Percentiles rank a stretch among this genome's conserved stretches.
Evolutionary conservation across 2,888 invertebrate species (phyloP).

Genomic region (Polyploca ridens): DNA sequence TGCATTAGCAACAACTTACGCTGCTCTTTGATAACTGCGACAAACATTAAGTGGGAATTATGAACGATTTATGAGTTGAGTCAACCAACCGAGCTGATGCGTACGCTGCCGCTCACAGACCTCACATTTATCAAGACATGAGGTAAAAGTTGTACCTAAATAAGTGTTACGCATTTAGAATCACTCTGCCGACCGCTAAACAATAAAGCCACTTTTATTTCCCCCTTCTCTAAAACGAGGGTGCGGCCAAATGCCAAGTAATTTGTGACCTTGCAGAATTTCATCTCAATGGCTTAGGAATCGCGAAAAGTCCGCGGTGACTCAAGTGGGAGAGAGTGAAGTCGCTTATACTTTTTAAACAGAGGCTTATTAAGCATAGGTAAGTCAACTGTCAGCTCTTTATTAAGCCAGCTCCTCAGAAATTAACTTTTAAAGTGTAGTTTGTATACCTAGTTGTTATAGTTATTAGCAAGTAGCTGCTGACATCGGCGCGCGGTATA

Average conservation of each 20-base stretch:
- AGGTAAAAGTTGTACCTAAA: neutral
- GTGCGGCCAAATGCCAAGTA: neutral
- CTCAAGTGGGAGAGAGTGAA: neutral
- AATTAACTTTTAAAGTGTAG: too few relatives aligned
- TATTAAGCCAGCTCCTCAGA: too few relatives aligned
- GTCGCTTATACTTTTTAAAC: too few relatives aligned
- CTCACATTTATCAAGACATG: neutral
- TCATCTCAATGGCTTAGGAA: constrained; percentile 2
- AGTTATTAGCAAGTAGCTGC: too few relatives aligned
- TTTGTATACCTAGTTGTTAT: too few relatives aligned
- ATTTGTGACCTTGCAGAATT: constrained; percentile 2
- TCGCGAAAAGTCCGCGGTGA: neutral
- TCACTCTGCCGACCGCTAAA: neutral
- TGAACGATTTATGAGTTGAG: neutral
- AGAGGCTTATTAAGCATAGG: too few relatives aligned
- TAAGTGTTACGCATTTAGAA: neutral
- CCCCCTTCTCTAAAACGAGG: neutral
- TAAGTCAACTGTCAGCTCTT: neutral
- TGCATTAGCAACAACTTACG: neutral
- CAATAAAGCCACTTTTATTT: neutral
- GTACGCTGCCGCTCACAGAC: neutral
- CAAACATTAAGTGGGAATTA: neutral
- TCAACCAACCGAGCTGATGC: neutral
- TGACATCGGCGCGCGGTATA: too few relatives aligned
- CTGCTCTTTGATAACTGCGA: neutral